Evolutionary conservation across 1,140 invertebrate species (phyloP).

Genomic region (Luehdorfia chinensis): DNA sequence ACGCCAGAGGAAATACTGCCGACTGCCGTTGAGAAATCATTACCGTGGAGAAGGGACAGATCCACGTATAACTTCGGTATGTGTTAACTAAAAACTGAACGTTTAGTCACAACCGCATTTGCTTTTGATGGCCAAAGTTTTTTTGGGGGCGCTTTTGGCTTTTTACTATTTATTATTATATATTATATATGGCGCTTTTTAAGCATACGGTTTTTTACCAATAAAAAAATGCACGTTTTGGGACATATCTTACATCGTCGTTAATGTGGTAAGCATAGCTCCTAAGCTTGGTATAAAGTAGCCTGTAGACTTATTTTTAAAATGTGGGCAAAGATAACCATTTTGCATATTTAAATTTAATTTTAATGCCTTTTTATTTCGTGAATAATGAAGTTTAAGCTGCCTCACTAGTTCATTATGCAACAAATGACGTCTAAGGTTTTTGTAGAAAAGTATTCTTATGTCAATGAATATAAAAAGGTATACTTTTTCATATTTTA

Average conservation of each 20-base stretch:
- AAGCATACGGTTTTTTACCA: neutral
- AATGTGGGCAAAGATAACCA: neutral
- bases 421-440: no score
- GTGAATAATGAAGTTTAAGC: no score
- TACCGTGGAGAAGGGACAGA: slow-evolving; percentile 86
- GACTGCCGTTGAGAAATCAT: slow-evolving; percentile 83
- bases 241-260: slow-evolving; percentile 5
- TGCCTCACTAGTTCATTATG: no score
- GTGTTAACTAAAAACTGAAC: slow-evolving; percentile 33
- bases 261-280: slow-evolving; percentile 7
- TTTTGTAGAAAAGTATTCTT: no score
- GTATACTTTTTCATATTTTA: no score
- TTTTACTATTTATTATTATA: neutral
- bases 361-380: neutral
- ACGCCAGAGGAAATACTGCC: slow-evolving; percentile 79
- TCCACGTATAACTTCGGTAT: slow-evolving; percentile 79
- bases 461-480: no score
- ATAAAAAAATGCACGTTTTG: neutral
- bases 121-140: slow-evolving; percentile 8
- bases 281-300: slow-evolving; percentile 8
- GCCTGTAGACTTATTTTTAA: neutral
- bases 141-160: neutral
- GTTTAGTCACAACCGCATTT: slow-evolving; percentile 10
- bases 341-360: neutral
- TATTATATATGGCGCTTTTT: slow-evolving; percentile 10